phyloP scores from a whole-genome alignment of 2,113 vertebrate species.

The Pimephales promelas region DNA sequence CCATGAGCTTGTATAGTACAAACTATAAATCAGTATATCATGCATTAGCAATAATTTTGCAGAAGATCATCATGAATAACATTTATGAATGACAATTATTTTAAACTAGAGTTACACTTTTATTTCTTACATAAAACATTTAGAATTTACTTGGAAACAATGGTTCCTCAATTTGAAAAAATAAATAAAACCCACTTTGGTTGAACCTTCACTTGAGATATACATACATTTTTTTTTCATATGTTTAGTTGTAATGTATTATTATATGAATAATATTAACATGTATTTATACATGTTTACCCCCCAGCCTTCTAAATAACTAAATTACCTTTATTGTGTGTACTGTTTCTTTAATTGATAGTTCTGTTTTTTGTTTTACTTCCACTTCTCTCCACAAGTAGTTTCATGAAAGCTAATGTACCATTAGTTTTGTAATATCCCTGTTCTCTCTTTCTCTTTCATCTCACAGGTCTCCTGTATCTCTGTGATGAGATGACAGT shows the following conservation, averaged over 20 bases:
- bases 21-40: neutral
- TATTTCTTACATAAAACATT: neutral
- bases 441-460: slow-evolving; percentile 50
- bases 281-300: neutral
- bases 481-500: slow-evolving; percentile 76
- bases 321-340: neutral
- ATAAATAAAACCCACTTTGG: neutral
- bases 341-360: neutral
- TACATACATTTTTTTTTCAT: neutral
- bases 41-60: neutral
- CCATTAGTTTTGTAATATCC: neutral
- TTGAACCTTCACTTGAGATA: neutral
- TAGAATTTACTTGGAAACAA: neutral
- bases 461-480: slow-evolving; percentile 73
- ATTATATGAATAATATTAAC: neutral
- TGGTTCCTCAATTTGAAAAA: neutral
- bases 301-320: neutral
- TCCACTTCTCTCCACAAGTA: neutral
- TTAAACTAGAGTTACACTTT: neutral
- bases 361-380: neutral
- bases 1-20: neutral
- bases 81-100: neutral
- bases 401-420: neutral
- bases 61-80: neutral
- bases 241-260: neutral